A percentile compares a stretch with the other conserved stretches of the same genome.
phyloP scores from a whole-genome alignment of 2,113 vertebrate species.

The Rallus limicola region DNA sequence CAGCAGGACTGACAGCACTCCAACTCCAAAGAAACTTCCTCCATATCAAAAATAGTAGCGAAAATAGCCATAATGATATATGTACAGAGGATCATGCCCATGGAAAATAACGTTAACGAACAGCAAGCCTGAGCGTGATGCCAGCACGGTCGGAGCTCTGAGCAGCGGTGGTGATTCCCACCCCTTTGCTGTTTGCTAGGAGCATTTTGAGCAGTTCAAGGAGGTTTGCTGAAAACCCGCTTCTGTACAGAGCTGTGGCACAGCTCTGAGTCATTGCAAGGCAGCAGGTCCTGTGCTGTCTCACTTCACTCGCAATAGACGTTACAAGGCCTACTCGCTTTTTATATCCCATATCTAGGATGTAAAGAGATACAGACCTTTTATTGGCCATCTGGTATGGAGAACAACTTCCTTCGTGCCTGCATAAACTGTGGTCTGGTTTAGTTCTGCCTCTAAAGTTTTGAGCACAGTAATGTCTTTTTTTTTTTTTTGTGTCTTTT shows the following conservation, averaged over 20 bases:
- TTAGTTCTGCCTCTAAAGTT: background rate
- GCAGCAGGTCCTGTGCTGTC: background rate
- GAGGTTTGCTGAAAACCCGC: accelerated
- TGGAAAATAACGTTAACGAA: background rate
- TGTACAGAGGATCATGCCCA: accelerated
- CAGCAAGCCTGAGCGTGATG: accelerated
- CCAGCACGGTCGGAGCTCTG: accelerated
- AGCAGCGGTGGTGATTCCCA: background rate
- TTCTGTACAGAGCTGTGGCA: background rate
- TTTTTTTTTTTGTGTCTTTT: background rate
- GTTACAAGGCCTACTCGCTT: background rate
- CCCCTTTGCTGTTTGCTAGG: background rate
- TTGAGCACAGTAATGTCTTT: background rate
- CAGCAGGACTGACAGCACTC: background rate
- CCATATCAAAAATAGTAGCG: background rate
- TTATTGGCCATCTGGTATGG: slow-evolving; percentile 25
- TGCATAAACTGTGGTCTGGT: background rate
- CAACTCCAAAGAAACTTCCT: background rate
- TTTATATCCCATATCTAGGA: background rate
- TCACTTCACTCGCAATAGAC: background rate
- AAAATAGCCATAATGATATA: background rate
- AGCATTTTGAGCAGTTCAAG: background rate
- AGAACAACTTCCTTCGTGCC: background rate
- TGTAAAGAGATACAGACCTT: background rate
- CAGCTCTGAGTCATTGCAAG: background rate